These are phyloP conservation scores for Plecotus auritus DNA, from an alignment of 2,113 vertebrate genomes.

Conservation along the genomic window DNA sequence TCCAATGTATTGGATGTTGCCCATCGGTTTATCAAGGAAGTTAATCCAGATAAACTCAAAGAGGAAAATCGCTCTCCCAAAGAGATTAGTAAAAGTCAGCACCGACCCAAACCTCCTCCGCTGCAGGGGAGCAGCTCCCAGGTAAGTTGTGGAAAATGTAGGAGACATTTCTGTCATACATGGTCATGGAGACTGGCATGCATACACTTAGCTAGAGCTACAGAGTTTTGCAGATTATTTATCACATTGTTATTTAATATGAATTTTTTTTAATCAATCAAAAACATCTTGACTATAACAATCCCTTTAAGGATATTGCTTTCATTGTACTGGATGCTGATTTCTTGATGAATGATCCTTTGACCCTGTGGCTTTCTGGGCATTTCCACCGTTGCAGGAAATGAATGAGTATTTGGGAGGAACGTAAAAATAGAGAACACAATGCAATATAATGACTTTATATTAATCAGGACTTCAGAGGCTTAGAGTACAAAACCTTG, in stretches of 20 bases:
- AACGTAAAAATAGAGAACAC: neutral
- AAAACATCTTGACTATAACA: neutral
- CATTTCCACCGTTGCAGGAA: neutral
- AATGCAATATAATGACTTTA: neutral
- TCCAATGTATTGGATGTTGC: constrained; percentile 78
- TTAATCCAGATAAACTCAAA: constrained; percentile 54
- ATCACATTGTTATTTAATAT: neutral
- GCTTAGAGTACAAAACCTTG: neutral
- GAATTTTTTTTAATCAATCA: neutral
- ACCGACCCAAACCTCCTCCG: neutral
- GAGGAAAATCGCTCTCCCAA: constrained; percentile 31
- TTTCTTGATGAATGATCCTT: constrained; percentile 1
- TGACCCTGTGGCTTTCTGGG: neutral
- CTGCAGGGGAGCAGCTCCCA: constrained; percentile 24
- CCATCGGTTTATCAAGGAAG: constrained; percentile 78
- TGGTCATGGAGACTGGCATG: neutral
- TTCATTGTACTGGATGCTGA: neutral
- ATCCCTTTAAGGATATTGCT: neutral
- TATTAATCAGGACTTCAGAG: neutral
- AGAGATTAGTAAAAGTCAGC: neutral
- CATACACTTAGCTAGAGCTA: neutral
- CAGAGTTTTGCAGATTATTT: neutral
- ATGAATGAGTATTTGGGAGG: neutral
- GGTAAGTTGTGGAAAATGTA: constrained; percentile 65
- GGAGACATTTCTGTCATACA: neutral